Conservation (phyloP, 2,888 invertebrate species). For the Arge pagana region DNA sequence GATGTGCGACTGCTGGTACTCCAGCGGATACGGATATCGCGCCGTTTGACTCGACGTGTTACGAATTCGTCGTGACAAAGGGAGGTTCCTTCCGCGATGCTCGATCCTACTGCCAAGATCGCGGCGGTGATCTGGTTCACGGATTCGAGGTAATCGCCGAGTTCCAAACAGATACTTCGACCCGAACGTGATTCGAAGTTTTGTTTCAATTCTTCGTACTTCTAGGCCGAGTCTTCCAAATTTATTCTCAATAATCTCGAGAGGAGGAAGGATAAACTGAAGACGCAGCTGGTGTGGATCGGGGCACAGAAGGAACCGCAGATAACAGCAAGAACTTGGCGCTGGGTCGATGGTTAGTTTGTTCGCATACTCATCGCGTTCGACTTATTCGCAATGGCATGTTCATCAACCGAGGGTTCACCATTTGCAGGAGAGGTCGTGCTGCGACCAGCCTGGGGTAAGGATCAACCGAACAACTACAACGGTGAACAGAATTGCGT, state of each 20-base stretch:
- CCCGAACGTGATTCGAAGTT: too few relatives aligned
- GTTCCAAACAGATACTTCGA: constrained; percentile 10
- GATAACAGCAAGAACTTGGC: constrained; percentile 81
- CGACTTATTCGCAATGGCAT: neutral
- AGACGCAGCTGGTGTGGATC: constrained; percentile 89
- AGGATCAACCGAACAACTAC: constrained; percentile 94
- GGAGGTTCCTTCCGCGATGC: constrained; percentile 86
- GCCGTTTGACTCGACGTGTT: constrained; percentile 85
- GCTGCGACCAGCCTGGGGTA: constrained; percentile 84
- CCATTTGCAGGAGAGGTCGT: constrained; percentile 72
- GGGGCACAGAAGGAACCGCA: constrained; percentile 89
- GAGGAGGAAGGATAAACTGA: constrained; percentile 75
- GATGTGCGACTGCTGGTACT: constrained; percentile 75
- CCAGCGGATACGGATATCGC: constrained; percentile 81
- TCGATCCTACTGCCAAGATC: constrained; percentile 72
- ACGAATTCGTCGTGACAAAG: constrained; percentile 82
- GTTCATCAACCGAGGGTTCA: neutral
- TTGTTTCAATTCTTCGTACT: constrained; percentile 21
- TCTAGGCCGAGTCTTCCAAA: constrained; percentile 67
- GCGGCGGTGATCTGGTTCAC: constrained; percentile 75
- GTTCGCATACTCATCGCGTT: neutral
- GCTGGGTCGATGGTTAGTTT: constrained; percentile 83
- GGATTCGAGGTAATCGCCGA: constrained; percentile 63
- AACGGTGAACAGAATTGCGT: constrained; percentile 95
- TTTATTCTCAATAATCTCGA: constrained; percentile 81